These are phyloP conservation scores for Numenius arquata DNA, from an alignment of 2,113 vertebrate species.

Conservation along the genomic window DNA sequence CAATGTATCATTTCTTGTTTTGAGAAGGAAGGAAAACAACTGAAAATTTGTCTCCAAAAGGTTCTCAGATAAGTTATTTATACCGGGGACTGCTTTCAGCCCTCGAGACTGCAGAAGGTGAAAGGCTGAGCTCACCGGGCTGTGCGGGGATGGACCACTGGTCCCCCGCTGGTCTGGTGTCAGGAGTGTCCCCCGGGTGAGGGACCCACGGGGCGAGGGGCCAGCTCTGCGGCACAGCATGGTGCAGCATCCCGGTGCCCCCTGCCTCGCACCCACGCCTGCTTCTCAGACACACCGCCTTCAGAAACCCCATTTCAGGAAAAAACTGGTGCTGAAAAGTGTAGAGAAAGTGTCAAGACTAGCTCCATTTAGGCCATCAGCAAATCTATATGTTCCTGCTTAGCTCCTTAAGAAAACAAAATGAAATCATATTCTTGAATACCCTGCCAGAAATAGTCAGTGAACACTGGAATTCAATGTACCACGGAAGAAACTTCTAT, in stretches of 20 bases:
- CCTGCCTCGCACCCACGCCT: neutral
- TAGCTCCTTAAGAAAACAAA: neutral
- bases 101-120: neutral
- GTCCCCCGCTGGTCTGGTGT: neutral
- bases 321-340: neutral
- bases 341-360: neutral
- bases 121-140: fast-evolving
- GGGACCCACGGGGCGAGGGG: neutral
- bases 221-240: neutral
- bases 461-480: neutral
- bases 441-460: neutral
- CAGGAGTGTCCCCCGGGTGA: fast-evolving
- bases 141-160: fast-evolving
- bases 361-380: neutral
- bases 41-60: neutral
- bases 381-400: neutral
- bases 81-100: neutral
- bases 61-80: neutral
- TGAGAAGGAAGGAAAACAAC: neutral
- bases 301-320: neutral
- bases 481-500: neutral
- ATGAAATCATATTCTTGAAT: neutral
- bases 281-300: too few relatives aligned
- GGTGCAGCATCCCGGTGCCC: too few relatives aligned
- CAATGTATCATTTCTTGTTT: neutral